These are phyloP conservation scores for Drosophila pallidifrons DNA, from an alignment of 1,140 invertebrate species.

Conservation along the genomic window DNA sequence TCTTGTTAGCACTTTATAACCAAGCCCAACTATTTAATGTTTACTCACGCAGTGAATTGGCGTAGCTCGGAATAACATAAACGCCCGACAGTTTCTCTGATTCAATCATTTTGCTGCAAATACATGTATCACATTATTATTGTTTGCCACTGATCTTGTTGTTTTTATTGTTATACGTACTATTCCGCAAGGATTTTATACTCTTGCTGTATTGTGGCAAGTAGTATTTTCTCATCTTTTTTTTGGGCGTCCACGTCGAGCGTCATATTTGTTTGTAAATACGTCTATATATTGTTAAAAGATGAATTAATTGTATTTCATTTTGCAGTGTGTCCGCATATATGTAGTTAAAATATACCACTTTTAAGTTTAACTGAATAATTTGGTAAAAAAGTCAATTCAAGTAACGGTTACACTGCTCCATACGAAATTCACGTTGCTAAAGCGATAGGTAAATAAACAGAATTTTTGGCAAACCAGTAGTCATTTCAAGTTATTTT, in stretches of 20 bases:
- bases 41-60: conserved; percentile 88
- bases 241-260: conserved; percentile 71
- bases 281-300: neutral
- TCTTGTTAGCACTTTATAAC: neutral
- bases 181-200: conserved; percentile 92
- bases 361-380: neutral
- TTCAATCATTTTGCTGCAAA: conserved; percentile 92
- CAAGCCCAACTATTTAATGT: neutral
- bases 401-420: neutral
- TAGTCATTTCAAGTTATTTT: conserved; percentile 4
- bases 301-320: neutral
- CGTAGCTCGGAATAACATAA: conserved; percentile 96
- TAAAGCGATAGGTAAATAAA: conserved; percentile 1
- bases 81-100: conserved; percentile 94
- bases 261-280: conserved; percentile 62
- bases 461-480: conserved; percentile 10
- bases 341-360: neutral
- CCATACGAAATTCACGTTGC: neutral
- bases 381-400: neutral
- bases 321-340: neutral
- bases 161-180: conserved; percentile 85
- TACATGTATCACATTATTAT: conserved; percentile 34
- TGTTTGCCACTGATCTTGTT: neutral
- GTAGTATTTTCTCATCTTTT: conserved; percentile 84
- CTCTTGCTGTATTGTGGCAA: conserved; percentile 87